Conservation (phyloP, 2,888 invertebrate species). For the Brachypterus glaber region DNA sequence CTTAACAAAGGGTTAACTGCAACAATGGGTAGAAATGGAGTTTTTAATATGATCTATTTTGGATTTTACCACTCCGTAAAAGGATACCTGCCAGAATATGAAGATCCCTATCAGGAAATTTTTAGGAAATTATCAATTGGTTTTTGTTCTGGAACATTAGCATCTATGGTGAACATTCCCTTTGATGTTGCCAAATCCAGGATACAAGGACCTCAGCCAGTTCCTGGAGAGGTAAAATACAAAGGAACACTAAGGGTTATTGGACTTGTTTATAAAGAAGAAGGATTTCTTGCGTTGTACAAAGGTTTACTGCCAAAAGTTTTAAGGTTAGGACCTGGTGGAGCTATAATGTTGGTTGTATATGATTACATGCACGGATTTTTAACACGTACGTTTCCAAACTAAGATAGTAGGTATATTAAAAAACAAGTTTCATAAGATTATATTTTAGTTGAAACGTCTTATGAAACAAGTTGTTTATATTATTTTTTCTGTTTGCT, state of each 20-base stretch:
- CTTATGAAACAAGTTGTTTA: no score
- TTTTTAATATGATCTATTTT: constrained; percentile 91
- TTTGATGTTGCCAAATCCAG: constrained; percentile 94
- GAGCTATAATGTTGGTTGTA: constrained; percentile 89
- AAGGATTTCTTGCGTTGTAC: constrained; percentile 86
- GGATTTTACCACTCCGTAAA: constrained; percentile 92
- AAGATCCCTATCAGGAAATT: constrained; percentile 61
- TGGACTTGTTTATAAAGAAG: constrained; percentile 66
- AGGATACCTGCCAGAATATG: constrained; percentile 55
- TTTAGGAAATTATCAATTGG: constrained; percentile 71
- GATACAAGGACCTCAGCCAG: constrained; percentile 86
- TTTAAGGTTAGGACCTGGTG: constrained; percentile 84
- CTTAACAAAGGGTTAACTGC: constrained; percentile 83
- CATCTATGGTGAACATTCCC: constrained; percentile 83
- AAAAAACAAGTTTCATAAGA: no score
- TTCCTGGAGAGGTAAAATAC: constrained; percentile 65
- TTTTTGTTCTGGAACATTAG: constrained; percentile 77
- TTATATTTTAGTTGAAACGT: no score
- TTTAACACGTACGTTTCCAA: no score
- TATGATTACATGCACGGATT: constrained; percentile 79
- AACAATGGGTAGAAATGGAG: constrained; percentile 80
- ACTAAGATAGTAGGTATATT: no score
- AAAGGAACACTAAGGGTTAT: constrained; percentile 66
- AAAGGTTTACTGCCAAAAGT: constrained; percentile 89
- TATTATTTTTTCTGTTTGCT: no score